Percentiles rank a stretch among this genome's conserved stretches.
These are phyloP conservation scores for Hemiscyllium ocellatum DNA, from an alignment of 2,113 vertebrate species.

Conservation along the genomic window DNA sequence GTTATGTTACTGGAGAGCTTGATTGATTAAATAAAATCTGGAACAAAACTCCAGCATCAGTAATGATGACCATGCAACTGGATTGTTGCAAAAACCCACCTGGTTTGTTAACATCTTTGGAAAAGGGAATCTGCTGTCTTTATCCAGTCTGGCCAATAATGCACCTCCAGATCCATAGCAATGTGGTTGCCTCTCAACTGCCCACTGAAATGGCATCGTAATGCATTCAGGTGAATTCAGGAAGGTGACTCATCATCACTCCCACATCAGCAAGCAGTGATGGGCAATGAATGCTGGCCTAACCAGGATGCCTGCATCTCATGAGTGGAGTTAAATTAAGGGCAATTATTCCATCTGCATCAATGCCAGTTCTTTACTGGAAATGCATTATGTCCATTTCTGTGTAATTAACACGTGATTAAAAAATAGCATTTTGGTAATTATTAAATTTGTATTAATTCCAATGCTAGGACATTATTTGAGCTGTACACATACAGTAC, in stretches of 20 bases:
- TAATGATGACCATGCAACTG: not conserved
- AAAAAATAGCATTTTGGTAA: not conserved
- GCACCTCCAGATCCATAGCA: not conserved
- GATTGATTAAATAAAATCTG: not conserved
- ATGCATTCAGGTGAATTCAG: not conserved
- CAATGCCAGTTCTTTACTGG: not conserved
- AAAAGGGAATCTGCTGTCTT: not conserved
- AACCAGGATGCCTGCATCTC: not conserved
- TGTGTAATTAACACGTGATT: not conserved
- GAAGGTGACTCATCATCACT: not conserved
- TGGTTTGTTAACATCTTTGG: not conserved
- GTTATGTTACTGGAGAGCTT: not conserved
- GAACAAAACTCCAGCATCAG: not conserved
- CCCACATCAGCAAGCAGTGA: not conserved
- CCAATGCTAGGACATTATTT: not conserved
- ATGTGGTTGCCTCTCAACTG: not conserved
- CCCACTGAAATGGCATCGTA: not conserved
- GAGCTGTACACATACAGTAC: not conserved
- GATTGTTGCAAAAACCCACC: not conserved
- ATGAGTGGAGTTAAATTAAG: not conserved
- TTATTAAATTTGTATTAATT: not conserved
- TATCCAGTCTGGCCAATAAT: not conserved
- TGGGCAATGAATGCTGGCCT: not conserved
- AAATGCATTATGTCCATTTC: not conserved
- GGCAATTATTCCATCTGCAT: not conserved